Conservation (phyloP, 2,888 invertebrate species). For the Tetragonisca angustula region DNA sequence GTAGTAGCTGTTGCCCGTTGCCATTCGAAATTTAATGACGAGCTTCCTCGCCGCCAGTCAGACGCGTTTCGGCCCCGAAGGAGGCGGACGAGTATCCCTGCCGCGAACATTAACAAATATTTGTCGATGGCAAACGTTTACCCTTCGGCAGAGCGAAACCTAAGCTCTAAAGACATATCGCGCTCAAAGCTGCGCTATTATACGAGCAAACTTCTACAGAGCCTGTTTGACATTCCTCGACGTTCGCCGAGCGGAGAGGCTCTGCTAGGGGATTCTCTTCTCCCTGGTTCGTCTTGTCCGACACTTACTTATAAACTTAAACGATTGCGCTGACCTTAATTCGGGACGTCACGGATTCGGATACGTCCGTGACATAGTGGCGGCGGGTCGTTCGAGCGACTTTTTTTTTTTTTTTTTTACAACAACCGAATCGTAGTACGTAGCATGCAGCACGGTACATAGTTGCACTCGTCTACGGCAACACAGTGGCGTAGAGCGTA, state of each 20-base stretch:
- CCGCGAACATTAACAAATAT: conserved; percentile 55
- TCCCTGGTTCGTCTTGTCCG: neutral
- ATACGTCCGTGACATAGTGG: neutral
- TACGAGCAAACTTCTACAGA: conserved; percentile 48
- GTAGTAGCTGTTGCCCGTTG: neutral
- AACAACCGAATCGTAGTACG: neutral
- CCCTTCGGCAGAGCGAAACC: conserved; percentile 55
- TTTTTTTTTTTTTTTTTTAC: neutral
- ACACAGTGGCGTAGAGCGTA: conserved; percentile 1
- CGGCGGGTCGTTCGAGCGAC: conserved; percentile 13
- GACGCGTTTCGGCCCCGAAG: conserved; percentile 26
- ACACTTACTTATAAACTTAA: neutral
- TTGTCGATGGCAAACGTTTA: conserved; percentile 59
- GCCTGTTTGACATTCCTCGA: conserved; percentile 48
- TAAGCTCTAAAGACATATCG: conserved; percentile 62
- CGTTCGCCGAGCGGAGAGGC: conserved; percentile 15
- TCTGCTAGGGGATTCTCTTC: neutral
- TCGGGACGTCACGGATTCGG: neutral
- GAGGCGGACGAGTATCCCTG: conserved; percentile 45
- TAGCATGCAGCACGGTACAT: neutral
- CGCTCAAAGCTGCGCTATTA: conserved; percentile 55
- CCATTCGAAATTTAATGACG: conserved; percentile 51
- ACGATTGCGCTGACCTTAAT: too few species aligned
- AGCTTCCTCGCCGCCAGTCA: neutral
- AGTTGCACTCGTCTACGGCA: neutral